Conservation (phyloP, 2,888 invertebrate genomes). For the Ptychoptera albimana region DNA sequence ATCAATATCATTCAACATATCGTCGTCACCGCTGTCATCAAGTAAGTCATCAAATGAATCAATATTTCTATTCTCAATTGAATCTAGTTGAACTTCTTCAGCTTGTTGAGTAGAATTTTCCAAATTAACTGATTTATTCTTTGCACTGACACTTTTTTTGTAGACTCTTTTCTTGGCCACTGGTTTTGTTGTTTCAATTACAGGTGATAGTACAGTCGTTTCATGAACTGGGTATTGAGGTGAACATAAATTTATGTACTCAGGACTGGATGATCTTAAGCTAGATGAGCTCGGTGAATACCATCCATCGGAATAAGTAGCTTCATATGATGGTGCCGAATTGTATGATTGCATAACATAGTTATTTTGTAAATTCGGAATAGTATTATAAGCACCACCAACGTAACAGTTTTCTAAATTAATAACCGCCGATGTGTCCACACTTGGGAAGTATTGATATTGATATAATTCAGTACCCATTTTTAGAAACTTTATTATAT, state of each 20-base stretch:
- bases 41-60: too few species aligned
- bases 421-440: too few species aligned
- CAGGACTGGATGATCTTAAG: conserved; percentile 29
- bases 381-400: too few species aligned
- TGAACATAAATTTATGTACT: conserved; percentile 26
- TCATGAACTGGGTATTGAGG: not conserved
- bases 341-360: too few species aligned
- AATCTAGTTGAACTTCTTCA: too few species aligned
- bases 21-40: not conserved
- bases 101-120: too few species aligned
- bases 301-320: conserved; percentile 30
- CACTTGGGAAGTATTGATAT: too few species aligned
- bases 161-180: conserved; percentile 3
- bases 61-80: too few species aligned
- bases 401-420: too few species aligned
- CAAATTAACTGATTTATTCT: conserved; percentile 1
- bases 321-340: conserved; percentile 2
- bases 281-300: conserved; percentile 29
- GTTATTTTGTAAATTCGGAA: too few species aligned
- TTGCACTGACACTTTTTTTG: not conserved
- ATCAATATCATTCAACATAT: not conserved
- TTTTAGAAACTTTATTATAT: too few species aligned
- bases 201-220: not conserved
- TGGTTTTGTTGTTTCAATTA: not conserved
- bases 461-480: too few species aligned